Base-by-base conservation (phyloP, 2,888 invertebrate species). In the Cantharis flavilabris region DNA sequence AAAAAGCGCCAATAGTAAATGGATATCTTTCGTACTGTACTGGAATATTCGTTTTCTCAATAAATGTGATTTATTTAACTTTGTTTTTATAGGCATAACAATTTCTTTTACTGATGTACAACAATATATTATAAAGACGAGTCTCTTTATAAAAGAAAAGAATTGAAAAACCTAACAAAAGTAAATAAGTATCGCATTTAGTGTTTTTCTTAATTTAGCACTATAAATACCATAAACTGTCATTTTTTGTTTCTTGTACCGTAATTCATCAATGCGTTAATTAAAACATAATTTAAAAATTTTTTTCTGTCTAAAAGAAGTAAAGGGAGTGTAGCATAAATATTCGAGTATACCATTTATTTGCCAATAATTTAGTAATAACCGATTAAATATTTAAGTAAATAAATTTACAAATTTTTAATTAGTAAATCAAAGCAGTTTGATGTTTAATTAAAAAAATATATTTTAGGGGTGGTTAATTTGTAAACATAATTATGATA, bases 21-120 rank as follows among this genome's bases (percentile, higher is more conserved):
- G 65, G 65, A 67, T 67, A 67, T 26, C 65, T 23, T 23, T 23
- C 20, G 23, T 67, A 67, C 65, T 20, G 26, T 67, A 23, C 65
- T 67, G 9, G 26, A 26, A 67, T 67, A 67, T 67, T 16, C 65
- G 13, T 67, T 67, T 67, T 67, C 65, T n/a, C 65, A 23, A 67
- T 67, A 67, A 23, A 67, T 67, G 65, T 67, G 65, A 67, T 67
- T 26, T 67, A 67, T 67, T 67, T 67, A 67, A 67, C 65, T 20
- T 67, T 67, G 65, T 67, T 67, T 67, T 67, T 67, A 26, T 67
- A 67, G 16, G 65, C 65, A 67, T 67, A 67, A 67, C 65, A 67
- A 67, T 67, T 67, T 67, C 65, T 67, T 67, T 67, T 26, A 26
- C 65, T 23, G 65, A 67, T 67, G 65, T 67, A 23, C 26, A 20